Base-by-base conservation (phyloP, 2,113 vertebrate genomes). In the Scomber scombrus region DNA sequence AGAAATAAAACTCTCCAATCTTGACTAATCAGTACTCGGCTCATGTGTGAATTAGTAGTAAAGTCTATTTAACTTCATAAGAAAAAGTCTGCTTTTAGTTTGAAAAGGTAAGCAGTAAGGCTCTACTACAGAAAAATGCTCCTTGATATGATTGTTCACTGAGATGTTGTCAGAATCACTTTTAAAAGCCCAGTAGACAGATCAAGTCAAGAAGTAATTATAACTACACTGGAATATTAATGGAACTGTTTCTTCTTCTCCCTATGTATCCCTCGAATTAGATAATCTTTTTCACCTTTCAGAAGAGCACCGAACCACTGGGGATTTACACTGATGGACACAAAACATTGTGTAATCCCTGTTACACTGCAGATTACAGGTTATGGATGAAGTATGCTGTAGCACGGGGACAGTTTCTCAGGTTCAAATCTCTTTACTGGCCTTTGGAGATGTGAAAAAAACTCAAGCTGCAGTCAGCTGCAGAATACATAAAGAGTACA, bases 351-450 rank as follows among this genome's bases (percentile, higher is more conserved):
- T 66, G 64, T 45, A 56, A 63, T 21, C 18, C n/a, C 74, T 26
- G 8, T 50, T 58, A 43, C 18, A 26, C 11, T 43, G 7, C 14
- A 76, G 9, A 21, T 52, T 23, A 29, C 12, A 69, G 58, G n/a
- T 72, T 12, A 34, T 55, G 31, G 21, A 29, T 63, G 70, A 77
- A 65, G 23, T 47, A 43, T 40, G 6, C 34, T 10, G 34, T 11
- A 5, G 51, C 40, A 34, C n/a, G 9, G 18, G 9, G 21, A 45
- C 19, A 51, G 3, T 9, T 49, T 82, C 29, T 79, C 14, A 61
- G 31, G 16, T 62, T 55, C 12, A 47, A 21, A 47, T 81, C 16
- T 52, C 62, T 52, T 40, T 67, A 54, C n/a, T 31, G 26, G 29
- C 40, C 50, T 31, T 29, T 26, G 61, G 19, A 26, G 31, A 46